Conservation (phyloP, 1,140 invertebrate species). For the Thereuonema tuberculata region DNA sequence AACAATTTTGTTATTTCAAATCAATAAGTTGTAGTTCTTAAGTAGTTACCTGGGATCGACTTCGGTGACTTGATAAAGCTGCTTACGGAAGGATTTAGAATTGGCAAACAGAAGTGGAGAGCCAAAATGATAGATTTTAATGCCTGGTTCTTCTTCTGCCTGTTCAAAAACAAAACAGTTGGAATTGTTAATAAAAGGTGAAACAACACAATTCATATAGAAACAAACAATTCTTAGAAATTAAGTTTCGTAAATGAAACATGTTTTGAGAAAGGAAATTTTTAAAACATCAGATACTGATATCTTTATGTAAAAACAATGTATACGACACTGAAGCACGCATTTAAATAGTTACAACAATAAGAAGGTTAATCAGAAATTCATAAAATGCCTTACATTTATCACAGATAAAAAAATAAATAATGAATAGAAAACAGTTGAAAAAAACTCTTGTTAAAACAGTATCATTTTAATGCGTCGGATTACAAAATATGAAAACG, state of each 20-base stretch:
- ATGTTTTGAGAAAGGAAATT: slow-evolving; percentile 24
- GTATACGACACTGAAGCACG: too few relatives aligned
- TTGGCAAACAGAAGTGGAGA: slow-evolving; percentile 32
- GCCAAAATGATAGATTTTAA: slow-evolving; percentile 34
- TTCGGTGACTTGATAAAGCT: slow-evolving; percentile 35
- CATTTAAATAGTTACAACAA: slow-evolving; percentile 1
- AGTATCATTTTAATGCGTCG: too few relatives aligned
- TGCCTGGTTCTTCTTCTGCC: slow-evolving; percentile 29
- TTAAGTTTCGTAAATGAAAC: background rate
- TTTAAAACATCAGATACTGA: slow-evolving; percentile 31
- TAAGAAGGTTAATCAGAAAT: background rate
- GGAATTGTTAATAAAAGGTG: background rate
- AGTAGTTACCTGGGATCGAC: slow-evolving; percentile 27
- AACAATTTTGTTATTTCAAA: too few relatives aligned
- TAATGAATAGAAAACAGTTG: too few relatives aligned
- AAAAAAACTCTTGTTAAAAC: too few relatives aligned
- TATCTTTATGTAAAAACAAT: too few relatives aligned
- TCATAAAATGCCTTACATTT: background rate
- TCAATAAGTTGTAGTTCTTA: too few relatives aligned
- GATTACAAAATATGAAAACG: too few relatives aligned
- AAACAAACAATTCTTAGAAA: background rate
- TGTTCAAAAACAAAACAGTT: slow-evolving; percentile 19
- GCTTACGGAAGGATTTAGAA: slow-evolving; percentile 27
- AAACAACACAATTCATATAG: background rate
- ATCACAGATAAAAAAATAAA: background rate